These are phyloP conservation scores for Machaerirhynchus nigripectus DNA, from an alignment of 2,113 vertebrate genomes.

Conservation along the genomic window DNA sequence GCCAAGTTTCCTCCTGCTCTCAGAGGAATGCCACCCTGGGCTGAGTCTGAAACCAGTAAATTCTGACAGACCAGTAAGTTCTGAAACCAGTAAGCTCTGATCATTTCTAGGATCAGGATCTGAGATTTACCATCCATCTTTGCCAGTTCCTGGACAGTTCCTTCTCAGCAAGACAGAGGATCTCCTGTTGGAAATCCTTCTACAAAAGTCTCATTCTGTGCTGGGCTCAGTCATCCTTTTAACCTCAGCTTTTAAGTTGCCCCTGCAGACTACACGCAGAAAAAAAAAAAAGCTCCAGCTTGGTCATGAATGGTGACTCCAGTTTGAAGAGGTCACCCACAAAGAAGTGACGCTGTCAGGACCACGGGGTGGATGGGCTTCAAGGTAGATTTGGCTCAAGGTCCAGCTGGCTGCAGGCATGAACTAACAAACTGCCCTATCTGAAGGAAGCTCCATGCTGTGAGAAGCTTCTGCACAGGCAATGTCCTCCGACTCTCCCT, in stretches of 20 bases:
- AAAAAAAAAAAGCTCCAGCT: neutral
- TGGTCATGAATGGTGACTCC: neutral
- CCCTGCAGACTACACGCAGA: neutral
- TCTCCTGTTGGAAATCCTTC: neutral
- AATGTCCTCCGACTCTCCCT: neutral
- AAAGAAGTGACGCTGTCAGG: neutral
- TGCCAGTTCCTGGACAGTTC: neutral
- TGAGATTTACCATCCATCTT: neutral
- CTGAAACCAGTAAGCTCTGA: neutral
- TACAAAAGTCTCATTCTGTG: neutral
- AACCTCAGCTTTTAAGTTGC: neutral
- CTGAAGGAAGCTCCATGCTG: neutral
- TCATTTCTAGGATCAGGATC: neutral
- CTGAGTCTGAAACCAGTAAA: neutral
- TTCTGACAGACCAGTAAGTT: neutral
- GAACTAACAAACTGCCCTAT: neutral
- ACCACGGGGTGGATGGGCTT: neutral
- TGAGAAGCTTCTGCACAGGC: neutral
- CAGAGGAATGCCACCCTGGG: neutral
- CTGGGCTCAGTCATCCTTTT: neutral
- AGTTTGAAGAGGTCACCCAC: neutral
- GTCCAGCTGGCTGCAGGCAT: neutral
- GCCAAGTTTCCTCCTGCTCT: neutral
- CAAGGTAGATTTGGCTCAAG: neutral
- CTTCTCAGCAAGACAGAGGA: neutral